Evolutionary conservation across 2,888 invertebrate species (phyloP), one percentile per base, ranked within the genome.

Genomic region (Elmis aenea): DNA sequence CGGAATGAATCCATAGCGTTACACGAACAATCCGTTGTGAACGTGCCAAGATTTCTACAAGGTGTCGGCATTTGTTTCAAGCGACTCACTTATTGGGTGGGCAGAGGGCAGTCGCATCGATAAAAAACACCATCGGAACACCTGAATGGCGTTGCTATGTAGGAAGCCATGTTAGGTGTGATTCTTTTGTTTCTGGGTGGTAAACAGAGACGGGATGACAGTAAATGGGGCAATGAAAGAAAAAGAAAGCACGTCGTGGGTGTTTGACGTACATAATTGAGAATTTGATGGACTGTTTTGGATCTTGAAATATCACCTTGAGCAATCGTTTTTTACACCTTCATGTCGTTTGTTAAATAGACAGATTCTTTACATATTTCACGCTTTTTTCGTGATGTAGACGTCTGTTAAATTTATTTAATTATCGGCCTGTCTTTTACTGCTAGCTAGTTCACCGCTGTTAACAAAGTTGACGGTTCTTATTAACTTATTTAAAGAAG

Each of bases 101-200:
- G 62, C 62, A 61, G 59, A 58, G 61, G 61, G 60, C 60, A 60
- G 62, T 58, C 59, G 57, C 54, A 52, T 53, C 61, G 58, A 57
- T 56, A 54, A 57, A 54, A 54, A 54, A 60, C 58, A 59, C 59
- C 58, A 61, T 63, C 59, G 55, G 56, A 62, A 61, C 59, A 63
- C 59, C 62, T 64, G 64, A 64, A 64, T 64, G 63, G 65, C 62
- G 63, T 62, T 62, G 59, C 59, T 57, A 59, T 57, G 61, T 56
- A 62, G 62, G 65, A 61, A 64, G 64, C 64, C 66, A 64, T 66
- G 62, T 62, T 66, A 59, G 59, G 55, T 57, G 62, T 56, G 57
- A 59, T 56, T 60, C 61, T 62, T 62, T 61, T 63, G 61, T 63
- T 64, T 63, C 66, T 66, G 65, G 66, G 66, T 65, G 66, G 66